Conservation (phyloP, 2,797 vertebrate genomes). For the Melanotaenia parkinsoni region DNA sequence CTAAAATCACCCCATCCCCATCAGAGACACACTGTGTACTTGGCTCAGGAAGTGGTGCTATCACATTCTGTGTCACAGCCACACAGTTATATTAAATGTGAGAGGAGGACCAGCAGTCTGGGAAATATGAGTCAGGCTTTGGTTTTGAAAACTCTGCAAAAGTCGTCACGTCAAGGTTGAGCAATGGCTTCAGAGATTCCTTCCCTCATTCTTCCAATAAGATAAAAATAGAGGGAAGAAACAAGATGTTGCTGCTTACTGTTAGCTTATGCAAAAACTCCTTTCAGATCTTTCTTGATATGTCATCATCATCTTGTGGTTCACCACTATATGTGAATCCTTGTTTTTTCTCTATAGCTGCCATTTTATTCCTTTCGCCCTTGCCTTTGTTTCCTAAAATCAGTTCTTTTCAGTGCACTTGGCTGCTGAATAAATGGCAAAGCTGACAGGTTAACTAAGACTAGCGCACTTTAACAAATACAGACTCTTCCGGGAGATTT, state of each 20-base stretch:
- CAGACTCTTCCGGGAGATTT: constrained; percentile 36
- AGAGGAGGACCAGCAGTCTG: constrained; percentile 65
- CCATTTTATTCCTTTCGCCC: constrained; percentile 26
- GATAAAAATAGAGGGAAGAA: constrained; percentile 19
- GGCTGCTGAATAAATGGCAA: constrained; percentile 32
- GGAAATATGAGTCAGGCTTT: constrained; percentile 69
- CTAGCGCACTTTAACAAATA: constrained; percentile 45
- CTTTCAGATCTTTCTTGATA: constrained; percentile 20
- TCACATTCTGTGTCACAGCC: constrained; percentile 72
- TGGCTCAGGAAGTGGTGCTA: constrained; percentile 71
- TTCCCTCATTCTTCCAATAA: constrained; percentile 7
- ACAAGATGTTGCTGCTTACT: constrained; percentile 6
- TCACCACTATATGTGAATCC: neutral
- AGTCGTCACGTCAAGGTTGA: constrained; percentile 53
- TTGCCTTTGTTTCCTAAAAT: constrained; percentile 31
- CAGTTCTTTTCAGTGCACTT: constrained; percentile 37
- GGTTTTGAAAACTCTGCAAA: constrained; percentile 53
- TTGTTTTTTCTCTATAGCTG: constrained; percentile 15
- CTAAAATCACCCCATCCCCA: constrained; percentile 27
- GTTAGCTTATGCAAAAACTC: constrained; percentile 12
- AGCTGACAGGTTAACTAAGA: constrained; percentile 53
- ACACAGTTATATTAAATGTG: constrained; percentile 67
- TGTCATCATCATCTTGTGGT: constrained; percentile 29
- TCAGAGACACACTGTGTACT: constrained; percentile 71
- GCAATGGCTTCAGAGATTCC: constrained; percentile 25